Conservation (phyloP, 2,113 vertebrate genomes). For the Plectropomus leopardus region DNA sequence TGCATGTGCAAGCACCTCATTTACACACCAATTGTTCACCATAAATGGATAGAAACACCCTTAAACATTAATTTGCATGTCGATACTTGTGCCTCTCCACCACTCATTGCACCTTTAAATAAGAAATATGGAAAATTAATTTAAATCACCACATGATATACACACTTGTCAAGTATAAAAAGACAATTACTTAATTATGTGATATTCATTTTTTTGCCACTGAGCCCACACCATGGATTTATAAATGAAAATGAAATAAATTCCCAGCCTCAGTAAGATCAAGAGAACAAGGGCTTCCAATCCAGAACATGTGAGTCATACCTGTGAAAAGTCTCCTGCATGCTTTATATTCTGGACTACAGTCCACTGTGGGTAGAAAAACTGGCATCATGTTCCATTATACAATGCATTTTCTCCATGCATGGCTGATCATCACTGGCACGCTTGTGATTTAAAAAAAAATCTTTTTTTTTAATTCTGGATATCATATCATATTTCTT, state of each 20-base stretch:
- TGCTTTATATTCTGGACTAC: neutral
- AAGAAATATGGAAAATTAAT: no score
- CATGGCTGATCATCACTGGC: neutral
- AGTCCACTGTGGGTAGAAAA: neutral
- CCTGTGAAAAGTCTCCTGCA: neutral
- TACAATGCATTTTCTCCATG: neutral
- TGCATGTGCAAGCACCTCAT: no score
- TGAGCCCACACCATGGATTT: neutral
- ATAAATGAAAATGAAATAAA: neutral
- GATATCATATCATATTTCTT: neutral
- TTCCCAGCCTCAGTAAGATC: neutral
- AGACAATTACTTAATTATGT: no score
- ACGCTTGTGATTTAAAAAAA: neutral
- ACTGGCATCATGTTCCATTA: neutral
- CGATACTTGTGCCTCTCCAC: no score
- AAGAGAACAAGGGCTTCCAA: neutral
- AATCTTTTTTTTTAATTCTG: neutral
- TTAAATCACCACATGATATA: neutral
- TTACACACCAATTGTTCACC: no score
- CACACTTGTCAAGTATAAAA: no score
- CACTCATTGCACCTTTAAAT: no score
- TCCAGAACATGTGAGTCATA: constrained; percentile 17
- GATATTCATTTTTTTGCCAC: no score
- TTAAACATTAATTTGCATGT: no score
- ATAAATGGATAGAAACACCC: no score